Evolutionary conservation across 2,113 vertebrate genomes (phyloP), one percentile per base, ranked within the genome.

Genomic region (Pampusana beccarii): DNA sequence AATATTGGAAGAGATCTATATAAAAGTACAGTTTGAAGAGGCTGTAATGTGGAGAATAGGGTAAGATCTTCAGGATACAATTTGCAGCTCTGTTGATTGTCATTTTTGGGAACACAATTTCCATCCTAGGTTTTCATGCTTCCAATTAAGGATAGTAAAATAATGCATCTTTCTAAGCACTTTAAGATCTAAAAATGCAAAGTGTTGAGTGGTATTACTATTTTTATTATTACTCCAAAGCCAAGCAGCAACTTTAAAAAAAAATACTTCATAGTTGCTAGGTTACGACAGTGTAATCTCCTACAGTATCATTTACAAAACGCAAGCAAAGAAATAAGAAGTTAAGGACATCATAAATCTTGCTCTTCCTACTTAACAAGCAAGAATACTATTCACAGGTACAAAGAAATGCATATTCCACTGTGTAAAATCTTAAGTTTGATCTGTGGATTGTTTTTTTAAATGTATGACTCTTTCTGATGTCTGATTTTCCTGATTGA

Each of bases 301-400:
- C 72, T 46, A 88, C 8, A 1, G 67, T 51, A 60, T 78, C n/a
- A 88, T 88, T 83, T 93, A 92, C n/a, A 70, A 82, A 96, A 88
- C 26, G 31, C 44, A 90, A 86, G 71, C 17, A 86, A 92, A 77
- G 79, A 86, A 96, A 96, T 62, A 33, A 88, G 67, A 95, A 91
- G 58, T 87, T 85, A 79, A 80, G 33, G 64, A 42, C 60, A 83
- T 53, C 13, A 77, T 62, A 83, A 62, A 90, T 88, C 36, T 85
- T 6, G 2, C 34, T 67, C 74, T 87, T 40, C 50, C 62, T 82
- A 61, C 64, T 86, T 73, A 86, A 80, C 42, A 90, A 42, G 40
- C 36, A 90, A 54, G 54, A 46, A 33, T 65, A 73, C 54, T 88
- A 82, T 54, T 82, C 62, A 60, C 24, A 82, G 44, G 38, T 60